phyloP scores from a whole-genome alignment of 2,113 vertebrate species.

The Mobula hypostoma region DNA sequence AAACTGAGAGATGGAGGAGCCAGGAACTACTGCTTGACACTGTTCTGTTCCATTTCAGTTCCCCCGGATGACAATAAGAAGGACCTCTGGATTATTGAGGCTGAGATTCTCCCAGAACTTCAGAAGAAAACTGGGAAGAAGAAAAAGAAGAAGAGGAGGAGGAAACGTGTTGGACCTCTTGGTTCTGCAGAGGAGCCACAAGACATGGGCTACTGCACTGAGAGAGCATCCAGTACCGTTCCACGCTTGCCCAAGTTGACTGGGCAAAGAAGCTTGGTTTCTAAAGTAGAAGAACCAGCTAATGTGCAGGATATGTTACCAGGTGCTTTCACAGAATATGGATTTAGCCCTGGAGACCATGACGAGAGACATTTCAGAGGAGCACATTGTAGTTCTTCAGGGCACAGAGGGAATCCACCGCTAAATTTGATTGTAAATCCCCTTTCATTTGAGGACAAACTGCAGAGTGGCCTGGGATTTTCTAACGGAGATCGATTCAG shows the following conservation, averaged over 20 bases:
- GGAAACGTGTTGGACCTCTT: slow-evolving; percentile 63
- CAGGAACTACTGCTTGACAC: not conserved
- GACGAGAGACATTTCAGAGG: slow-evolving; percentile 45
- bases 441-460: slow-evolving; percentile 53
- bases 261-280: slow-evolving; percentile 69
- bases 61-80: slow-evolving; percentile 75
- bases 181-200: slow-evolving; percentile 42
- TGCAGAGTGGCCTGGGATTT: slow-evolving; percentile 41
- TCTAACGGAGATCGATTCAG: not conserved
- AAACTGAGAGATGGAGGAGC: not conserved
- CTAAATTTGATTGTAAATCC: slow-evolving; percentile 57
- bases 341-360: slow-evolving; percentile 41
- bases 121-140: slow-evolving; percentile 64
- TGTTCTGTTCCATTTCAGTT: slow-evolving; percentile 53
- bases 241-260: slow-evolving; percentile 80
- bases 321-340: slow-evolving; percentile 52
- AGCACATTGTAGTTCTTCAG: slow-evolving; percentile 40
- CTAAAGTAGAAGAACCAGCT: slow-evolving; percentile 48
- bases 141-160: slow-evolving; percentile 79
- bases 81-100: slow-evolving; percentile 80
- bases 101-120: slow-evolving; percentile 75
- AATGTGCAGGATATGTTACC: slow-evolving; percentile 55
- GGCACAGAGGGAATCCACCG: slow-evolving; percentile 44
- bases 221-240: slow-evolving; percentile 58
- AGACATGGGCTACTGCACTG: slow-evolving; percentile 41